Conservation (phyloP, 2,113 vertebrate genomes). For the Labrus mixtus region DNA sequence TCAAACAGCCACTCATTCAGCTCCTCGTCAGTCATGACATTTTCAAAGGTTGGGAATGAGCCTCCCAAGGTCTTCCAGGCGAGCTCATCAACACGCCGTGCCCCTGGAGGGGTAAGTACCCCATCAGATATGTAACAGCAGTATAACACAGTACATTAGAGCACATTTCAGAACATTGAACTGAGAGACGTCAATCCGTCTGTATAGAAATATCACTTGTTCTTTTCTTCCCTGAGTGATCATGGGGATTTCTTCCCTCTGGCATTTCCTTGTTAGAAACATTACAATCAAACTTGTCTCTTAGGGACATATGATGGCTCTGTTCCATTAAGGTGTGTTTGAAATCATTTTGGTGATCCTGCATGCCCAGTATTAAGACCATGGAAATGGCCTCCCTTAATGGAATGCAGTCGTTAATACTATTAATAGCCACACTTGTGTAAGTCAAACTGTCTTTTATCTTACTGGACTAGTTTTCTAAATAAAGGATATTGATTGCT, state of each 20-base stretch:
- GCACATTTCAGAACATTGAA: neutral
- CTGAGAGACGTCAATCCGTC: neutral
- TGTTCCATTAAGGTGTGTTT: neutral
- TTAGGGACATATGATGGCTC: neutral
- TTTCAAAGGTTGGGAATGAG: slow-evolving; percentile 91
- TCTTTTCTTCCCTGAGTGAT: neutral
- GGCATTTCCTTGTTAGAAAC: too few species aligned
- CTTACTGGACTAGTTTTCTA: neutral
- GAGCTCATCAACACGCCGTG: slow-evolving; percentile 86
- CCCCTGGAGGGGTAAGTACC: slow-evolving; percentile 92
- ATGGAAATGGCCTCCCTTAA: too few species aligned
- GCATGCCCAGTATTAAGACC: neutral
- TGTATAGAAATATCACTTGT: neutral
- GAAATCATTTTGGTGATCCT: neutral
- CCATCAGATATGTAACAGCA: neutral
- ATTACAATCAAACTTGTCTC: neutral
- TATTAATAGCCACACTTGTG: neutral
- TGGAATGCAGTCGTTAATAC: neutral
- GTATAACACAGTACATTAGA: neutral
- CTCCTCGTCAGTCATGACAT: slow-evolving; percentile 94
- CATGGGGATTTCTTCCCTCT: too few species aligned
- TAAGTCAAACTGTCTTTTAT: neutral
- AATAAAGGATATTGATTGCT: neutral
- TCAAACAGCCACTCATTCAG: slow-evolving; percentile 88
- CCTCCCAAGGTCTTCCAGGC: slow-evolving; percentile 94